Evolutionary conservation across 2,113 vertebrate genomes (phyloP).

Genomic region (Daubentonia madagascariensis): DNA sequence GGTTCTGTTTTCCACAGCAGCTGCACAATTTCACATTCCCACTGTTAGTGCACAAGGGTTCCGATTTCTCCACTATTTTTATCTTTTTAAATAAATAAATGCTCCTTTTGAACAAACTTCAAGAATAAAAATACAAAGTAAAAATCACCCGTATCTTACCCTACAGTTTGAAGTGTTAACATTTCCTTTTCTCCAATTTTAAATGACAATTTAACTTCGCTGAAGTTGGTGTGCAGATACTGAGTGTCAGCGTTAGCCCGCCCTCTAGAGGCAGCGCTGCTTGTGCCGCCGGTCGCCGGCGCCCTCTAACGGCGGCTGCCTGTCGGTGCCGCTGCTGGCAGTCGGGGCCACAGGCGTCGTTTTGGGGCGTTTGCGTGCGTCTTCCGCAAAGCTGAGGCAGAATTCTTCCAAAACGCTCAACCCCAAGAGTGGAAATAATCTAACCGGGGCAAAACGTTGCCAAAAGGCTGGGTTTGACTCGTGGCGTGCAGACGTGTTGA

Average conservation of each 20-base stretch:
- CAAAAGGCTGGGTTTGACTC: background rate
- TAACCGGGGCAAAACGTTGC: background rate
- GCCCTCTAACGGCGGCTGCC: background rate
- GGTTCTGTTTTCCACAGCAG: background rate
- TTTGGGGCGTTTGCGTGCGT: background rate
- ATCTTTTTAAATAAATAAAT: background rate
- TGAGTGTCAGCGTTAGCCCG: background rate
- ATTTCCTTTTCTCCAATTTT: background rate
- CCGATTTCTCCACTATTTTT: background rate
- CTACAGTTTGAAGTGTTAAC: background rate
- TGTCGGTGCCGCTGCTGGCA: background rate
- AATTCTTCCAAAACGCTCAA: background rate
- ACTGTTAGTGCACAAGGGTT: background rate
- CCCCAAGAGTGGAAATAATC: background rate
- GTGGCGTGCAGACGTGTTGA: background rate
- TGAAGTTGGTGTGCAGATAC: background rate
- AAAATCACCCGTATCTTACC: background rate
- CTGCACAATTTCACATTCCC: background rate
- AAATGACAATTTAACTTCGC: background rate
- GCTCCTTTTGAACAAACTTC: background rate
- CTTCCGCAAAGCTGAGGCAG: background rate
- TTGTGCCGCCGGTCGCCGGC: background rate
- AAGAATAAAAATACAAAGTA: background rate
- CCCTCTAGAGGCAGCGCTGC: constrained; percentile 29
- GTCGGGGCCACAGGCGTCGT: no score